Evolutionary conservation across 2,797 vertebrate genomes (phyloP).

Genomic region (Rhynchonycteris naso): DNA sequence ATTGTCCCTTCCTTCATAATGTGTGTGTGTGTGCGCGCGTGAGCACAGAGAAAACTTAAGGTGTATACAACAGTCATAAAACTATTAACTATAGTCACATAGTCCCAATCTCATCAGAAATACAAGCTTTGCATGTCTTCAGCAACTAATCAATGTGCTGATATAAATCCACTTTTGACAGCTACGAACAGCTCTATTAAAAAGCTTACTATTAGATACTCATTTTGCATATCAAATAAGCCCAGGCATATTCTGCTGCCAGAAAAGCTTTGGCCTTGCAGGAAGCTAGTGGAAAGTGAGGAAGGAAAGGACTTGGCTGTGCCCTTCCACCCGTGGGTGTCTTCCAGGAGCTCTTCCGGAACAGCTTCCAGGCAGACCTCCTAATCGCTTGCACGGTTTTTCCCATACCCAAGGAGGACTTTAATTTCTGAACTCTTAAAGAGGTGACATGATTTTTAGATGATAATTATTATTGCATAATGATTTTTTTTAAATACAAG

Average conservation of each 20-base stretch:
- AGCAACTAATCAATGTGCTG: conserved; percentile 61
- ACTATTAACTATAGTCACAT: not conserved
- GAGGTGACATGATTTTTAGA: not conserved
- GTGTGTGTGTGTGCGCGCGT: fast-evolving
- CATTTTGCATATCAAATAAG: conserved; percentile 70
- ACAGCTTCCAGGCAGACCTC: not conserved
- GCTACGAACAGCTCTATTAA: conserved; percentile 63
- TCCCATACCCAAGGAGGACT: not conserved
- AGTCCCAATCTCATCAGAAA: conserved; percentile 64
- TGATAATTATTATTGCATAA: not conserved
- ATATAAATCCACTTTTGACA: conserved; percentile 70
- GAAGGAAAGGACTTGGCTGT: not conserved
- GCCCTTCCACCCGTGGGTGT: not conserved
- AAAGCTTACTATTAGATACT: conserved; percentile 64
- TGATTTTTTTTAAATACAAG: not conserved
- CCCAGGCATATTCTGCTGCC: not conserved
- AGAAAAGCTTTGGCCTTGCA: not conserved
- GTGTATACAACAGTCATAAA: conserved; percentile 27
- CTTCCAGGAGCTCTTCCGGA: not conserved
- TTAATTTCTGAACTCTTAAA: not conserved
- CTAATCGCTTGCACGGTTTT: not conserved
- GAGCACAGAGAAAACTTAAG: not conserved
- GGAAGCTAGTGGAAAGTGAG: not conserved
- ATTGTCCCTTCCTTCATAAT: not conserved
- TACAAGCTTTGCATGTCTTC: conserved; percentile 59